A percentile compares a stretch with the other conserved stretches of the same genome.
These are phyloP conservation scores for Aphelenchoides fujianensis DNA, from an alignment of 1,140 invertebrate species.

Conservation along the genomic window DNA sequence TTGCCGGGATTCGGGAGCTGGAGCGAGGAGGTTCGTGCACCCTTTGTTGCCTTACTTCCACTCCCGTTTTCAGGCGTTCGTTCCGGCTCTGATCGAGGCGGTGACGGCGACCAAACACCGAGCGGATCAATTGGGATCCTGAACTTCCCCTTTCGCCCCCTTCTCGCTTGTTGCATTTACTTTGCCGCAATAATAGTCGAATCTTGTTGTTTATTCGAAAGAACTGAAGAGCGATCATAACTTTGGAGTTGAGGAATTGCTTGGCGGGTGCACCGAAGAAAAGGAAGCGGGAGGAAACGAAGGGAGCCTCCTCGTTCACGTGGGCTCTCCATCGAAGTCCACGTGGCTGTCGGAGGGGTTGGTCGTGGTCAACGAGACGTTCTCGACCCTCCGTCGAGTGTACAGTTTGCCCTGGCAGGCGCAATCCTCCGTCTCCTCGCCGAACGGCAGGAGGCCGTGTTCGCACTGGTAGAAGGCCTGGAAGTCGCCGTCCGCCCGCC, in stretches of 20 bases:
- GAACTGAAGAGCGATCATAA: slow-evolving; percentile 1
- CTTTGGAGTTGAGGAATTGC: too few species aligned
- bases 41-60: neutral
- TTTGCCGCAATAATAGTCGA: too few species aligned
- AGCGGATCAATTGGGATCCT: slow-evolving; percentile 29
- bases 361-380: neutral
- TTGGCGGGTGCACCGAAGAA: neutral
- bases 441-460: slow-evolving; percentile 47
- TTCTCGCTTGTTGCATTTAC: too few species aligned
- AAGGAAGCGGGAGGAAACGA: too few species aligned
- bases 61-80: slow-evolving; percentile 23
- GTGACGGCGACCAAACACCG: slow-evolving; percentile 32
- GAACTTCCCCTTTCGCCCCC: too few species aligned
- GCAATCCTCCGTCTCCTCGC: slow-evolving; percentile 53
- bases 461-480: slow-evolving; percentile 59
- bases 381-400: slow-evolving; percentile 6
- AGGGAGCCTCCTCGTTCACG: too few species aligned
- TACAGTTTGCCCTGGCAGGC: slow-evolving; percentile 50
- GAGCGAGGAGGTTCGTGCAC: slow-evolving; percentile 26
- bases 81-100: slow-evolving; percentile 39
- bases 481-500: slow-evolving; percentile 30
- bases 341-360: neutral
- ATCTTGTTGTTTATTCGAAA: too few species aligned
- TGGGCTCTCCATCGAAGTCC: slow-evolving; percentile 9
- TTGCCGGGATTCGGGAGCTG: slow-evolving; percentile 37